These are phyloP conservation scores for Megatriorchis doriae DNA, from an alignment of 2,113 vertebrate species.

Conservation along the genomic window DNA sequence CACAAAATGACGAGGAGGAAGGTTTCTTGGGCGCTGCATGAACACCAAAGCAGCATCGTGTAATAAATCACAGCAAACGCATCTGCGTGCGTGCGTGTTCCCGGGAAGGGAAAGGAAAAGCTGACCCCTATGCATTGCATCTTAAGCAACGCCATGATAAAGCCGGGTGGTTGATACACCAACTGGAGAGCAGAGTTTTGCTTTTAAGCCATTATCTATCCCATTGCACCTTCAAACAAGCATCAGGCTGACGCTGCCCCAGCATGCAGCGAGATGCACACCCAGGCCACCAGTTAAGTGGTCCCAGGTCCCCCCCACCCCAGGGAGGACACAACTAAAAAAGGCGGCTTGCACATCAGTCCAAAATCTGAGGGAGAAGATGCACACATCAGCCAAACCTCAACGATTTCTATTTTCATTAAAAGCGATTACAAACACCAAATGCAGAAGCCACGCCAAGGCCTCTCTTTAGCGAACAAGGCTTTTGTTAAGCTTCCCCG, in stretches of 20 bases:
- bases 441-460: not conserved
- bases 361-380: not conserved
- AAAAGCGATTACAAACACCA: not conserved
- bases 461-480: not conserved
- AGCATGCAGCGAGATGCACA: not conserved
- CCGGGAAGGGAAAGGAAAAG: not conserved
- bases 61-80: not conserved
- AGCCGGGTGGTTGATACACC: not conserved
- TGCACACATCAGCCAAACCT: not conserved
- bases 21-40: not conserved
- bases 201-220: not conserved
- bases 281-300: not conserved
- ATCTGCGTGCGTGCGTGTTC: fast-evolving
- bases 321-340: not conserved
- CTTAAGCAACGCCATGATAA: fast-evolving
- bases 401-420: fast-evolving
- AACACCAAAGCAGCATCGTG: not conserved
- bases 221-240: not conserved
- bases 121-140: not conserved
- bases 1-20: not conserved
- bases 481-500: not conserved
- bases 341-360: fast-evolving
- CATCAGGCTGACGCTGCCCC: not conserved
- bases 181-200: fast-evolving
- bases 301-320: fast-evolving